phyloP scores from a whole-genome alignment of 2,888 invertebrate genomes.

The Ptilodon capucinus region DNA sequence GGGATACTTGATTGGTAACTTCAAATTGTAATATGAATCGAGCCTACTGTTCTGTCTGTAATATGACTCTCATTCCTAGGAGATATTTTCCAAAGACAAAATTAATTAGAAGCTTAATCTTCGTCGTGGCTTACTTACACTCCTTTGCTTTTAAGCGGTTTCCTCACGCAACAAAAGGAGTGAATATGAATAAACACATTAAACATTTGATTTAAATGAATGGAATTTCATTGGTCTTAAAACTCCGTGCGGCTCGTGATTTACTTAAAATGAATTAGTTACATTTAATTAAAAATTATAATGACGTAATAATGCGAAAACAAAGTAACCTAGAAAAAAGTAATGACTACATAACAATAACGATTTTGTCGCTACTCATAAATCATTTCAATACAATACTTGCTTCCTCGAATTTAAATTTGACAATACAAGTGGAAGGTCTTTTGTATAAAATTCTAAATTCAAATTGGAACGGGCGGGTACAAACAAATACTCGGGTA shows the following conservation, averaged over 20 bases:
- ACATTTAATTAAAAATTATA: no score
- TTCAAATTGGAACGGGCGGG: constrained; percentile 18
- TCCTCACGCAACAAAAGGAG: constrained; percentile 21
- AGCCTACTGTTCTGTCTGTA: constrained; percentile 5
- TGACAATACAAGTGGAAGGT: constrained; percentile 5
- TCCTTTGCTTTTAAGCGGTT: constrained; percentile 2
- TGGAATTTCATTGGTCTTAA: not conserved
- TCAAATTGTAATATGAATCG: no score
- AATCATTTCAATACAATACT: no score
- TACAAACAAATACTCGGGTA: no score
- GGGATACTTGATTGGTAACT: no score
- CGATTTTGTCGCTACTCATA: no score
- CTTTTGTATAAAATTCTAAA: constrained; percentile 9
- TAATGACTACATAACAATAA: no score
- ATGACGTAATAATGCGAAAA: no score
- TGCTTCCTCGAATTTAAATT: no score
- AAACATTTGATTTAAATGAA: not conserved
- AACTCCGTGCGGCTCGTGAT: no score
- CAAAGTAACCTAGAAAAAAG: no score
- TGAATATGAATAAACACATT: constrained; percentile 11
- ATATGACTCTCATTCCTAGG: constrained; percentile 6
- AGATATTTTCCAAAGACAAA: constrained; percentile 29
- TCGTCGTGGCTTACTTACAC: constrained; percentile 13
- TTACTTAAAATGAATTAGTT: no score
- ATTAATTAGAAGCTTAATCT: constrained; percentile 37